These are phyloP conservation scores for Kobus ellipsiprymnus DNA, from an alignment of 2,113 vertebrate species.

Conservation along the genomic window DNA sequence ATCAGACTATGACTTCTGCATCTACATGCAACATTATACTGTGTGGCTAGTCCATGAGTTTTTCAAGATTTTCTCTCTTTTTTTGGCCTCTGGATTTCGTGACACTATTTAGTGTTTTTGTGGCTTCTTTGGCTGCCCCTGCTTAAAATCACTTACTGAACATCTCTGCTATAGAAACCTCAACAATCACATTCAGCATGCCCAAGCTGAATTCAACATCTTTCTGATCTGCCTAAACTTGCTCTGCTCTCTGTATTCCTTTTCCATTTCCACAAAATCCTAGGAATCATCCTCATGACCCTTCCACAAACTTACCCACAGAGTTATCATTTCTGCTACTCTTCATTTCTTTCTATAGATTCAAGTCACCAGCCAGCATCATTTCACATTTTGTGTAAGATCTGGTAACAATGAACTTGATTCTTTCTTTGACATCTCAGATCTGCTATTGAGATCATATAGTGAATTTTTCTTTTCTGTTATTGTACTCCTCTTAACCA, in stretches of 20 bases:
- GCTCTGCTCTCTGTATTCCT: not conserved
- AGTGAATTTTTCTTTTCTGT: not conserved
- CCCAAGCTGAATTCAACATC: not conserved
- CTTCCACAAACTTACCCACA: not conserved
- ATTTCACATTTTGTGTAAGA: not conserved
- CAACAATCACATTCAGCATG: not conserved
- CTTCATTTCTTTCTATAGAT: not conserved
- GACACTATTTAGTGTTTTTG: not conserved
- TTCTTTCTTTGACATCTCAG: not conserved
- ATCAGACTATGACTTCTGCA: not conserved
- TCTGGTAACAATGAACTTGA: not conserved
- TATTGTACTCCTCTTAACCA: not conserved
- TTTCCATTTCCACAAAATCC: not conserved
- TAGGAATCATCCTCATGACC: not conserved
- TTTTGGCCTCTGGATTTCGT: not conserved
- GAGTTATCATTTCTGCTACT: not conserved
- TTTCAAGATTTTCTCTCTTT: not conserved
- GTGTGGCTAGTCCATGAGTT: not conserved
- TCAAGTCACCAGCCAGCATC: not conserved
- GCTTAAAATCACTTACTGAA: not conserved
- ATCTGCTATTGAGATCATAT: not conserved
- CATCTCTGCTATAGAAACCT: not conserved
- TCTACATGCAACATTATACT: not conserved
- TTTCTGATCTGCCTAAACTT: not conserved
- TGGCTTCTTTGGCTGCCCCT: not conserved